Conservation (phyloP, 2,888 invertebrate genomes). For the Drosophila birchii region DNA sequence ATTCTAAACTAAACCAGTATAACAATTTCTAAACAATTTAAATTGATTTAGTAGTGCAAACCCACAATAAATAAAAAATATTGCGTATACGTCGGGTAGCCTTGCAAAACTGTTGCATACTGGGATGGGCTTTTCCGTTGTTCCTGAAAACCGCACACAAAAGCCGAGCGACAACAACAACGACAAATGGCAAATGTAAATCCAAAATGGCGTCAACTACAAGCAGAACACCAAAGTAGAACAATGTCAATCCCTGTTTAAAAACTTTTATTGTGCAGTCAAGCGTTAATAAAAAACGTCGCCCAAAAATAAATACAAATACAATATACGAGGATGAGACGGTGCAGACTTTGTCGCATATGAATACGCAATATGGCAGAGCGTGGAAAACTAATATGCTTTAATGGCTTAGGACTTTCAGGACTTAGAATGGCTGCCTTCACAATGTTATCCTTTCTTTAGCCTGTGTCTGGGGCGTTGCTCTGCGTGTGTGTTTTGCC, state of each 20-base stretch:
- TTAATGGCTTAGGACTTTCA: slow-evolving; percentile 78
- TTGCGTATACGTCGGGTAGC: slow-evolving; percentile 44
- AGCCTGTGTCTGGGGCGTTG: slow-evolving; percentile 14
- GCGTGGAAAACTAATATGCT: slow-evolving; percentile 74
- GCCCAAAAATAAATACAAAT: slow-evolving; percentile 67
- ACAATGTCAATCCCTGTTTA: slow-evolving; percentile 70
- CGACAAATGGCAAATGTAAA: slow-evolving; percentile 43
- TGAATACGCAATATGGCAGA: slow-evolving; percentile 36
- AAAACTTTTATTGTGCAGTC: slow-evolving; percentile 74
- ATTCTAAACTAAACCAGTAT: too few relatives aligned
- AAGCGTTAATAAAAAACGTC: slow-evolving; percentile 68
- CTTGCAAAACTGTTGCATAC: slow-evolving; percentile 65
- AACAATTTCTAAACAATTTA: slow-evolving; percentile 7
- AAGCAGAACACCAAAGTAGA: slow-evolving; percentile 29
- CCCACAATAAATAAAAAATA: slow-evolving; percentile 17
- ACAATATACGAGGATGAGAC: slow-evolving; percentile 17
- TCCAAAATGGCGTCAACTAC: slow-evolving; percentile 64
- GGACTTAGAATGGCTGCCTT: slow-evolving; percentile 75
- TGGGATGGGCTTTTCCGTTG: slow-evolving; percentile 11
- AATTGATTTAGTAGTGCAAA: slow-evolving; percentile 29
- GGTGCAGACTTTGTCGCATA: slow-evolving; percentile 4
- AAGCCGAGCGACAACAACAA: slow-evolving; percentile 32
- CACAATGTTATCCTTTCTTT: slow-evolving; percentile 73
- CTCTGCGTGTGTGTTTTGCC: slow-evolving; percentile 39
- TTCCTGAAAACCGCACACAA: slow-evolving; percentile 36